Percentiles rank a stretch among this genome's conserved stretches.
Conservation (phyloP, 92 coral and sea anemone species). For the Porites cylindrica region DNA sequence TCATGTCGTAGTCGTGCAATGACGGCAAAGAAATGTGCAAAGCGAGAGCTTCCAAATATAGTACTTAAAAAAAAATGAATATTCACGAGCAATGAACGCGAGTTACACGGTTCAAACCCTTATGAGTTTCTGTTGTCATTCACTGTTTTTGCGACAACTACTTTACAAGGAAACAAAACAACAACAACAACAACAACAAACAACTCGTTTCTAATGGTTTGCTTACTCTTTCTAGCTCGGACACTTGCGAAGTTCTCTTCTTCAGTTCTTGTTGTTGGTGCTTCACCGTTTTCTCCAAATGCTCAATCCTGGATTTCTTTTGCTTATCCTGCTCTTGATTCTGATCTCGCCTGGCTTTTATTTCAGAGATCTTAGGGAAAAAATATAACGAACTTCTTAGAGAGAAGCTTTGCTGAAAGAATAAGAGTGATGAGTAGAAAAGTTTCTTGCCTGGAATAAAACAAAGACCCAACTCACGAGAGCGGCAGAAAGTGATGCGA, state of each 20-base stretch:
- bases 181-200: too few relatives aligned
- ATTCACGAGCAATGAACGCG: too few relatives aligned
- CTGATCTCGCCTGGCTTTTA: constrained; percentile 92
- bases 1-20: too few relatives aligned
- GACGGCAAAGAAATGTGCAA: too few relatives aligned
- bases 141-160: too few relatives aligned
- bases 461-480: not conserved
- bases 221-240: constrained; percentile 86
- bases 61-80: too few relatives aligned
- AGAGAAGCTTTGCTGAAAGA: not conserved
- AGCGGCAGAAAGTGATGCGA: not conserved
- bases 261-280: constrained; percentile 96
- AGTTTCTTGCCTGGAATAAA: not conserved
- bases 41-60: too few relatives aligned
- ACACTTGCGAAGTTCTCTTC: constrained; percentile 88
- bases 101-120: too few relatives aligned
- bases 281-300: constrained; percentile 89
- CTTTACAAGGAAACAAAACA: too few relatives aligned
- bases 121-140: too few relatives aligned
- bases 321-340: constrained; percentile 85
- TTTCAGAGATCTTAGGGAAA: constrained; percentile 74
- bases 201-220: not conserved
- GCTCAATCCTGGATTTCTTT: constrained; percentile 81
- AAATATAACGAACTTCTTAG: not conserved
- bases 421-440: not conserved